A percentile compares a stretch with the other conserved stretches of the same genome.
phyloP scores from a whole-genome alignment of 2,113 vertebrate species.

The Pycnonotus jocosus region DNA sequence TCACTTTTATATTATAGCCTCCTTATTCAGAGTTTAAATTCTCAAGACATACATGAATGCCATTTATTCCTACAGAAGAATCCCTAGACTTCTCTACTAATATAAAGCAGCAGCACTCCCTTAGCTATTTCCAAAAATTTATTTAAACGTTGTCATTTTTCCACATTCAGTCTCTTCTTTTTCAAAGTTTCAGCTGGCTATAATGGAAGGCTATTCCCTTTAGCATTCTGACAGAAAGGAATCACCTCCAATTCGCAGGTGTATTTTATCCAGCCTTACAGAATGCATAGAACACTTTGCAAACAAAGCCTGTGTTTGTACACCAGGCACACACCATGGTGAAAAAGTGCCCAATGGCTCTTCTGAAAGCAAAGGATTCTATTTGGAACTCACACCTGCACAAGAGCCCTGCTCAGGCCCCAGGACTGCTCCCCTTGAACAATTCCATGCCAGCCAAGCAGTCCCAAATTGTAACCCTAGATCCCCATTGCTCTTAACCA shows the following conservation, averaged over 20 bases:
- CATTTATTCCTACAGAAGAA: background rate
- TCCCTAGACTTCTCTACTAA: background rate
- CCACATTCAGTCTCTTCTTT: background rate
- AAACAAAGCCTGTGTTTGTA: accelerated
- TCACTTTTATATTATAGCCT: background rate
- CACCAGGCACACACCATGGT: background rate
- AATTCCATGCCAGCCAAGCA: background rate
- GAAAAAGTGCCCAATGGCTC: background rate
- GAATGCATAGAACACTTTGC: background rate
- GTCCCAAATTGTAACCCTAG: accelerated
- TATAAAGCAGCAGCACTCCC: background rate
- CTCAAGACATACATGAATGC: background rate
- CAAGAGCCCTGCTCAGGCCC: accelerated
- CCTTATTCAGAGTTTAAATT: background rate
- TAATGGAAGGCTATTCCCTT: background rate
- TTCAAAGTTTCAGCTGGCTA: background rate
- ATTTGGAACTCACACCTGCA: background rate
- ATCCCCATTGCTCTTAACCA: background rate
- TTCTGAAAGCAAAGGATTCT: background rate
- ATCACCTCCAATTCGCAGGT: background rate
- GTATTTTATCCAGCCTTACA: background rate
- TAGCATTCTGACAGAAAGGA: background rate
- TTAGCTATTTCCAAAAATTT: background rate
- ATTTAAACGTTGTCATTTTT: background rate
- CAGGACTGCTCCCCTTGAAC: background rate